Percentiles rank a stretch among this genome's conserved stretches.
Conservation (phyloP, 2,888 invertebrate genomes). For the Macrophya alboannulata region DNA sequence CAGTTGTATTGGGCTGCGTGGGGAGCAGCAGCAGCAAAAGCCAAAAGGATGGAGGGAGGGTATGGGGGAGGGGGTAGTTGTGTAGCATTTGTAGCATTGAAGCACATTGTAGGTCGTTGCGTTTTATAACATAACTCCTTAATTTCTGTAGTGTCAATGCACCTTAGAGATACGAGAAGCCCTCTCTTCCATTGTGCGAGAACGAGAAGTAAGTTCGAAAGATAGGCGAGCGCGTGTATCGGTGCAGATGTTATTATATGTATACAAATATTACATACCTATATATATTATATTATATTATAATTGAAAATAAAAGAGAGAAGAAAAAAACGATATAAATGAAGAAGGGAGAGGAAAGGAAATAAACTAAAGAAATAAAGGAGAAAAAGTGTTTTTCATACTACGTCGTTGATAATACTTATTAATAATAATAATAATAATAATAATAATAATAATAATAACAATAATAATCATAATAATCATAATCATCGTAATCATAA, state of each 20-base stretch:
- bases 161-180: slow-evolving; percentile 52
- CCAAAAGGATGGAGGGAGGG: slow-evolving; percentile 55
- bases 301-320: neutral
- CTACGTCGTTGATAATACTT: slow-evolving; percentile 9
- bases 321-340: neutral
- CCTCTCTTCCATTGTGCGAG: slow-evolving; percentile 28
- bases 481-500: neutral
- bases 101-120: slow-evolving; percentile 78
- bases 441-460: slow-evolving; percentile 23
- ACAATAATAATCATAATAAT: neutral
- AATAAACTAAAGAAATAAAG: neutral
- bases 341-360: neutral
- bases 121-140: slow-evolving; percentile 76
- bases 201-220: slow-evolving; percentile 29
- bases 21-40: slow-evolving; percentile 47
- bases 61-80: slow-evolving; percentile 62
- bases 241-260: neutral
- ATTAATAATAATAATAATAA: too few species aligned
- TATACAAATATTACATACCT: neutral
- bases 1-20: slow-evolving; percentile 44
- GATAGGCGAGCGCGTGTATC: slow-evolving; percentile 3
- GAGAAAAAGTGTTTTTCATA: slow-evolving; percentile 31
- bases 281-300: neutral
- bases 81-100: slow-evolving; percentile 76
- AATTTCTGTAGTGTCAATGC: slow-evolving; percentile 57